These are phyloP conservation scores for Eumerus sabulonum DNA, from an alignment of 2,888 invertebrate species.

Conservation along the genomic window DNA sequence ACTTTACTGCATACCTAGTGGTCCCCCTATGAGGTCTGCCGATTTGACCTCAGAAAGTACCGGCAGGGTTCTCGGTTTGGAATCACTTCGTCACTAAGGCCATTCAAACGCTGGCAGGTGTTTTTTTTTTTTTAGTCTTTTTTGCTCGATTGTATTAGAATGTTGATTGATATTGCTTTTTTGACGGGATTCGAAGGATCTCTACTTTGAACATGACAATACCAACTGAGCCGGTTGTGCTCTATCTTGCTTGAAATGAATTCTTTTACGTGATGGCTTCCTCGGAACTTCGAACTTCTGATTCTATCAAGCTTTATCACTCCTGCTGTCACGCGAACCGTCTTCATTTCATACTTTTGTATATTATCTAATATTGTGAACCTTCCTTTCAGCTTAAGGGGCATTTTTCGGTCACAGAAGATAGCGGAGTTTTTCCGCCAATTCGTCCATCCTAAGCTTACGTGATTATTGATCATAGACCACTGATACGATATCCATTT, in stretches of 20 bases:
- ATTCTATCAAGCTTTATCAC: background rate
- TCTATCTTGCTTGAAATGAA: too few species aligned
- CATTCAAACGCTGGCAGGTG: background rate
- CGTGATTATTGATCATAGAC: slow-evolving; percentile 2
- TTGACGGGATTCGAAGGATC: too few species aligned
- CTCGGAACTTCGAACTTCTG: slow-evolving; percentile 10
- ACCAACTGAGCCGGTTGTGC: too few species aligned
- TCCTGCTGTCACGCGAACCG: slow-evolving; percentile 14
- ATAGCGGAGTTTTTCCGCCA: background rate
- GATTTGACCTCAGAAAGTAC: background rate
- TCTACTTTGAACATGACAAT: background rate
- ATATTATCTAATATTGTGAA: background rate
- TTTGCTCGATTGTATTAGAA: background rate
- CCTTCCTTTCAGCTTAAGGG: slow-evolving; percentile 7
- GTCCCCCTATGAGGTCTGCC: background rate
- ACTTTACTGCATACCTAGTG: background rate
- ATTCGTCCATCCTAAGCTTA: background rate
- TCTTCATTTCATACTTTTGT: slow-evolving; percentile 6
- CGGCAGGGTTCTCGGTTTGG: background rate
- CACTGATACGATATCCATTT: background rate
- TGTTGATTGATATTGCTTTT: too few species aligned
- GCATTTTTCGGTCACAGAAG: background rate
- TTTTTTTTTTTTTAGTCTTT: background rate
- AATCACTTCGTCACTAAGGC: too few species aligned
- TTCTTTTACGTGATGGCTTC: slow-evolving; percentile 3